A percentile compares a stretch with the other conserved stretches of the same genome.
Evolutionary conservation across 92 coral and sea anemone species (phyloP).

Genomic region (Epizoanthus fatuus): DNA sequence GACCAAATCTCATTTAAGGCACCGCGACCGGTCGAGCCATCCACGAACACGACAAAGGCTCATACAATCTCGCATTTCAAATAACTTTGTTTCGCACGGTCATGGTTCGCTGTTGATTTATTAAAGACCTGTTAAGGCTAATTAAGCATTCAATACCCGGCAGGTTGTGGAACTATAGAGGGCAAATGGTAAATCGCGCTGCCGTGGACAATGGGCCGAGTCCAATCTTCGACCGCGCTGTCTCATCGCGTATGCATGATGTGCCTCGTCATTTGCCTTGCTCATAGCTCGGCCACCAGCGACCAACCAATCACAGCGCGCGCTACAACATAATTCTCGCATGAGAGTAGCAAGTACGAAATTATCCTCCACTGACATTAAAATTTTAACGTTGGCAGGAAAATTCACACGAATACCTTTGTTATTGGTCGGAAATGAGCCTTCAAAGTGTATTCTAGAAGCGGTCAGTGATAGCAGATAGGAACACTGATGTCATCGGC

Average conservation of each 20-base stretch:
- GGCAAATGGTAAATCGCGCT: conserved; percentile 80
- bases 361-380: conserved; percentile 10
- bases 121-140: conserved; percentile 88
- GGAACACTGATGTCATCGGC: not conserved
- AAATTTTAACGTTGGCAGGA: conserved; percentile 46
- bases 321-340: conserved; percentile 76
- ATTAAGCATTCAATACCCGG: conserved; percentile 81
- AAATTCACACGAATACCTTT: not conserved
- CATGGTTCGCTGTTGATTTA: conserved; percentile 84
- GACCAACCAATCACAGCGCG: conserved; percentile 72
- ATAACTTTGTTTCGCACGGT: conserved; percentile 76
- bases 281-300: conserved; percentile 61
- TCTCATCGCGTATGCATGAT: conserved; percentile 95
- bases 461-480: conserved; percentile 8
- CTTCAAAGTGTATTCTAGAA: not conserved
- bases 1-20: conserved; percentile 70
- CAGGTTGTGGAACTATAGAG: conserved; percentile 81
- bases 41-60: conserved; percentile 77
- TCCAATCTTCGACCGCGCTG: conserved; percentile 70
- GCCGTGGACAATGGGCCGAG: conserved; percentile 66
- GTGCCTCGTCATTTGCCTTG: conserved; percentile 35
- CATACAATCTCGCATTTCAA: conserved; percentile 76
- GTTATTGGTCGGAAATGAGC: not conserved
- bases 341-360: conserved; percentile 67
- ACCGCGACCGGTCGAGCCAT: conserved; percentile 48